Conservation (phyloP, 1,140 invertebrate genomes). For the Drosophila kurseongensis region DNA sequence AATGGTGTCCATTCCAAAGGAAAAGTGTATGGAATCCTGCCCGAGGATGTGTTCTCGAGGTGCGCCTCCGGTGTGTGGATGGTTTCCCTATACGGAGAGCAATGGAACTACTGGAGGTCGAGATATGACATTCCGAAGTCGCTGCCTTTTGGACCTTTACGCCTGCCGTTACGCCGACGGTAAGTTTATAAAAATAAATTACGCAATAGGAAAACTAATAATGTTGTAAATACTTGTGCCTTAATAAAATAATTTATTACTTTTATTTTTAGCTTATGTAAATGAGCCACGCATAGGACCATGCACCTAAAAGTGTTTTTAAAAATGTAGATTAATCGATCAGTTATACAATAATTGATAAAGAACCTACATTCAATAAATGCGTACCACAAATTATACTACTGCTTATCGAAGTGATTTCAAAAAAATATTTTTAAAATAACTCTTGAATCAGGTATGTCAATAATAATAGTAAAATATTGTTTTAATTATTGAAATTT, state of each 20-base stretch:
- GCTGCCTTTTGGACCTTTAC: slow-evolving; percentile 28
- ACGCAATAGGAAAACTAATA: too few relatives aligned
- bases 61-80: slow-evolving; percentile 18
- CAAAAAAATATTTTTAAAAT: background rate
- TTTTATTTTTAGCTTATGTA: slow-evolving; percentile 27
- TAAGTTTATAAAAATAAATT: slow-evolving; percentile 1
- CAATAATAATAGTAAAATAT: too few relatives aligned
- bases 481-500: too few relatives aligned
- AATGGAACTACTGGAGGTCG: slow-evolving; percentile 14
- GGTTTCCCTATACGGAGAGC: slow-evolving; percentile 32
- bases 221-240: too few relatives aligned
- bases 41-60: slow-evolving; percentile 16
- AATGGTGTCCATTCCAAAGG: slow-evolving; percentile 6
- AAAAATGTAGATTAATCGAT: too few relatives aligned
- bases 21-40: slow-evolving; percentile 28
- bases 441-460: background rate
- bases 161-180: slow-evolving; percentile 29
- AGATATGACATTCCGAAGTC: slow-evolving; percentile 15
- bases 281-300: slow-evolving; percentile 29
- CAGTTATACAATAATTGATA: too few relatives aligned
- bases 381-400: background rate
- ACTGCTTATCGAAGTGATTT: background rate
- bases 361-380: background rate
- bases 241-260: too few relatives aligned
- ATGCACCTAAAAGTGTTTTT: background rate